Percentiles rank a stretch among this genome's conserved stretches.
Conservation (phyloP, 2,113 vertebrate species). For the Lepus timidus region DNA sequence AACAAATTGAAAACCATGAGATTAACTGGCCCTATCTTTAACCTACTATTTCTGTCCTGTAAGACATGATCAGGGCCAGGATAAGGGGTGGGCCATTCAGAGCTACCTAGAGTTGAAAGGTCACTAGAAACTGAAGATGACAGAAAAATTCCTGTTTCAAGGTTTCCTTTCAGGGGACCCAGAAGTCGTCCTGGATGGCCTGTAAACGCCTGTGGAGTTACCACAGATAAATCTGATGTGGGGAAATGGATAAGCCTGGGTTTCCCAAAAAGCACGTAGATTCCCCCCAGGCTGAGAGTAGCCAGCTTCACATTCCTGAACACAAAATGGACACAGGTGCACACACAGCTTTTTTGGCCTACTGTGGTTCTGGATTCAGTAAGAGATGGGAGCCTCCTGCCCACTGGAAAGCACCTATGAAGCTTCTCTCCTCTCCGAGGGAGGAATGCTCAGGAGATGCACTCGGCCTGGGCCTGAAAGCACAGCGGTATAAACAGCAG, state of each 20-base stretch:
- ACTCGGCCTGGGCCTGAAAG: background rate
- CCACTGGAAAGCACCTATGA: background rate
- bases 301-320: background rate
- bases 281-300: background rate
- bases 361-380: background rate
- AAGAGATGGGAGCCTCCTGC: background rate
- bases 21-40: constrained; percentile 13
- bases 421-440: background rate
- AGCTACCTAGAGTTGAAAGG: background rate
- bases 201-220: background rate
- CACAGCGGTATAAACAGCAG: background rate
- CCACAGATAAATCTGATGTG: background rate
- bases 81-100: background rate
- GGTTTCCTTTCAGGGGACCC: background rate
- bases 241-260: background rate
- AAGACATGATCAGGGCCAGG: background rate
- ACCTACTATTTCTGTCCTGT: constrained; percentile 38
- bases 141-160: background rate
- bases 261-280: constrained; percentile 37
- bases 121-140: background rate
- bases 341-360: background rate
- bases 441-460: background rate
- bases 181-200: background rate
- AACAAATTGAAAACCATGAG: constrained; percentile 49
- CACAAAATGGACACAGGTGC: background rate